Evolutionary conservation across 2,797 vertebrate genomes (phyloP).

Genomic region (Phataginus tetradactyla): DNA sequence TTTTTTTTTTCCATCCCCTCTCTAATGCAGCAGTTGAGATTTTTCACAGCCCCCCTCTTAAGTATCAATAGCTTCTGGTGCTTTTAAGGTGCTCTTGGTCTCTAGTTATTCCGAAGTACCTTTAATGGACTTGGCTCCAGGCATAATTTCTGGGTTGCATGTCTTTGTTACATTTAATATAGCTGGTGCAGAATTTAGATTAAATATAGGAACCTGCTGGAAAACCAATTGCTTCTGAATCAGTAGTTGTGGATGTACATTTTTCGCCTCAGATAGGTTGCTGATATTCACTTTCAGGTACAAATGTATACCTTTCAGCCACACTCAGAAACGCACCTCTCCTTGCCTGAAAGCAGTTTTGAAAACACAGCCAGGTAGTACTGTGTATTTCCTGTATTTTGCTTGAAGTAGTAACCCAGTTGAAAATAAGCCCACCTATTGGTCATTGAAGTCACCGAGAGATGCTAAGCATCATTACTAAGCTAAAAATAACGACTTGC

Average conservation of each 20-base stretch:
- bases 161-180: conserved; percentile 88
- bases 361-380: conserved; percentile 70
- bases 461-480: conserved; percentile 62
- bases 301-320: conserved; percentile 37
- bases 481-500: conserved; percentile 61
- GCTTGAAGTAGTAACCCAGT: conserved; percentile 65
- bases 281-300: conserved; percentile 66
- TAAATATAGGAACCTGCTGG: conserved; percentile 82
- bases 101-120: conserved; percentile 96
- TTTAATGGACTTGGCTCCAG: conserved; percentile 98
- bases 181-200: conserved; percentile 86
- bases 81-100: conserved; percentile 99
- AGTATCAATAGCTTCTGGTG: conserved; percentile 98
- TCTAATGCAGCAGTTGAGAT: conserved; percentile 96
- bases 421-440: conserved; percentile 74
- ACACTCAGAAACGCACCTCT: conserved; percentile 44
- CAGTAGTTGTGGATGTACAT: conserved; percentile 83
- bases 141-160: conserved; percentile 94
- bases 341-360: conserved; percentile 59
- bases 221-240: conserved; percentile 84
- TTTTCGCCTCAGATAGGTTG: conserved; percentile 79
- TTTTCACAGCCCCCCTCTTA: conserved; percentile 95
- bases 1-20: conserved; percentile 82
- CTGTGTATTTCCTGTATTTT: conserved; percentile 64
- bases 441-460: conserved; percentile 76